Conservation (phyloP, 2,113 vertebrate species). For the Paramormyrops kingsleyae region DNA sequence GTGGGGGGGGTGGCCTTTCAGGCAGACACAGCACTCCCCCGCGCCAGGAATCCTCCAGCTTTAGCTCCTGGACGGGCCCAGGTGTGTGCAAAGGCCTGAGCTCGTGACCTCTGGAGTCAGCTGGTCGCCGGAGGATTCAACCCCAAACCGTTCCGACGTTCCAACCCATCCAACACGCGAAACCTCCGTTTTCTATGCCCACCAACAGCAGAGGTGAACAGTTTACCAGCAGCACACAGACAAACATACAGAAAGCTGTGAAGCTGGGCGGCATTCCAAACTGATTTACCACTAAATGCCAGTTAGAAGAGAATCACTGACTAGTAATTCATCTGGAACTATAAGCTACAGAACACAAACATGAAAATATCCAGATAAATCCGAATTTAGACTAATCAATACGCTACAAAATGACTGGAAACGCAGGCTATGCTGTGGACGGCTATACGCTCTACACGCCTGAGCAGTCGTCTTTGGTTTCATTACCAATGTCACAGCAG, state of each 20-base stretch:
- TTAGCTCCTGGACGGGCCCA: background rate
- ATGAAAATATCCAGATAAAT: background rate
- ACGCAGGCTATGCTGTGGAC: background rate
- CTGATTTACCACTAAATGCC: background rate
- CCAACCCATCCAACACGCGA: background rate
- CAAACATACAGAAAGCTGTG: background rate
- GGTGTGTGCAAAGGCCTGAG: background rate
- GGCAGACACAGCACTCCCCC: background rate
- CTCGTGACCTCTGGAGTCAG: background rate
- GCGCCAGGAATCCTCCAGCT: background rate
- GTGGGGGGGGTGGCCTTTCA: background rate
- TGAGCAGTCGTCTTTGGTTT: background rate
- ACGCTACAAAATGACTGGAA: background rate
- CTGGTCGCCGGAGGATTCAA: background rate
- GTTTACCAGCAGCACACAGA: background rate
- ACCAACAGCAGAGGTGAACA: background rate
- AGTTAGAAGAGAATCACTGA: background rate
- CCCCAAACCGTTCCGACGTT: background rate
- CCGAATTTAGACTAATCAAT: background rate
- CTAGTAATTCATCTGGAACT: background rate
- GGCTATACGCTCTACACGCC: background rate
- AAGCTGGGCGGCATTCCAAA: background rate
- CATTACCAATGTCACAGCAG: background rate
- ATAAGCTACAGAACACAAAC: background rate
- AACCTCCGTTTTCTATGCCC: background rate